Base-by-base conservation (phyloP, 2,797 vertebrate genomes). In the Tauraco hartlaubi region DNA sequence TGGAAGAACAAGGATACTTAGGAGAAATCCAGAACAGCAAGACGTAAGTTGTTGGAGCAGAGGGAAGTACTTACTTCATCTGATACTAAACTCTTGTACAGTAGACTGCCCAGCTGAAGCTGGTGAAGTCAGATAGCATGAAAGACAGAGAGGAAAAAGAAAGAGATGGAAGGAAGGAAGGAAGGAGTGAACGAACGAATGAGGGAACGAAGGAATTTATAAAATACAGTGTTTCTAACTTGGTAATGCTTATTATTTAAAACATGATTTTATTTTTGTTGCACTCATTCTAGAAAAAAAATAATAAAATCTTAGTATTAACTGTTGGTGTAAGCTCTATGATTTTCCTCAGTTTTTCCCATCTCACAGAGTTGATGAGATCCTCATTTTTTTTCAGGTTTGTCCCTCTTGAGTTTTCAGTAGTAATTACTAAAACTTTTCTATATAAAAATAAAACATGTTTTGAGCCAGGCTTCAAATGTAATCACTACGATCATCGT, bases 21-120 rank as follows among this genome's bases (percentile, higher is more conserved):
- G 95, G 92, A 97, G 95, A 97, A 96, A 95, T 96, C 92, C 92
- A 96, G 93, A 96, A 96, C 93, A 95, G 94, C 94, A 89, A 96
- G 92, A 96, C 64, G 0, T 71, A 93, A 95, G 89, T 96, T 94
- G 92, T 25, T 77, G 86, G 94, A 92, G 93, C 84, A 91, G 64
- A 80, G 86, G 81, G 83, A 96, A 96, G 91, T 86, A 82, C 92
- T 91, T 76, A 90, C 88, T 96, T 93, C 61, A 73, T 82, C 41
- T 88, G 61, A 56, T 52, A 93, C 86, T 90, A 92, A 95, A 92
- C 83, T 89, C 80, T 90, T 90, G 67, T 67, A 28, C 77, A 64
- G 88, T 17, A 87, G 58, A 80, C 63, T 93, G 77, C 86, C 88
- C 29, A 11, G 59, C 84, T 85, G 69, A 85, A 79, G 81, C 89